Evolutionary conservation across 2,888 invertebrate species (phyloP).

Genomic region (Caenorhabditis drosophilae): DNA sequence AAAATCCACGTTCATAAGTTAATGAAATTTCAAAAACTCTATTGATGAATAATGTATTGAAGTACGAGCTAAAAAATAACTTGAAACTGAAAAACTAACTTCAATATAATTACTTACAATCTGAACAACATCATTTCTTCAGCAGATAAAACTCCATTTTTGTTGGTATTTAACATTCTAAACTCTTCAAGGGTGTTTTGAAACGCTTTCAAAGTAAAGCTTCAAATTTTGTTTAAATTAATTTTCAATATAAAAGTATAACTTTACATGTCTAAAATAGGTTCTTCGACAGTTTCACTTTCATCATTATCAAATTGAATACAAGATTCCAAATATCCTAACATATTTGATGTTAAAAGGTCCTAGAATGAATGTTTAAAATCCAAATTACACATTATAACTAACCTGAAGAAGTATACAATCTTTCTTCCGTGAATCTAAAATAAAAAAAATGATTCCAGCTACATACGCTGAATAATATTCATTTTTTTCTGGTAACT

Average conservation of each 20-base stretch:
- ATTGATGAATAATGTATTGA: conserved; percentile 18
- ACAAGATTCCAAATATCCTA: conserved; percentile 17
- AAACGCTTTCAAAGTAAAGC: conserved; percentile 14
- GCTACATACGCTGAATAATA: conserved; percentile 24
- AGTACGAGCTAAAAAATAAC: conserved; percentile 15
- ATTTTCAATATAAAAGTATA: not conserved
- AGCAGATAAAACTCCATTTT: conserved; percentile 17
- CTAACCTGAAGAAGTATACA: conserved; percentile 4
- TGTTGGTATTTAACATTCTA: conserved; percentile 17
- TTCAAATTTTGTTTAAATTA: conserved; percentile 11
- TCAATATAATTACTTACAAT: conserved; percentile 11
- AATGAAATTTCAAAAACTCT: conserved; percentile 25
- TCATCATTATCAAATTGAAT: conserved; percentile 15
- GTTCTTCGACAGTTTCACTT: conserved; percentile 58
- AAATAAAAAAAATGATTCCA: conserved; percentile 23
- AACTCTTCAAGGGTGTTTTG: conserved; percentile 18
- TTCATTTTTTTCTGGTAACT: conserved; percentile 1
- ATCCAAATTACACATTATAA: too few relatives aligned
- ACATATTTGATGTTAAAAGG: conserved; percentile 16
- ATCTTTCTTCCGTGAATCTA: conserved; percentile 18
- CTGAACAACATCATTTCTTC: conserved; percentile 16
- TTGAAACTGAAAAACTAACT: not conserved
- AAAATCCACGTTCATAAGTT: conserved; percentile 15
- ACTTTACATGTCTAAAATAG: not conserved
- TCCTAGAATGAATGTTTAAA: conserved; percentile 5